A percentile compares a stretch with the other conserved stretches of the same genome.
phyloP scores from a whole-genome alignment of 2,888 invertebrate species.

The Geotrupes spiniger region DNA sequence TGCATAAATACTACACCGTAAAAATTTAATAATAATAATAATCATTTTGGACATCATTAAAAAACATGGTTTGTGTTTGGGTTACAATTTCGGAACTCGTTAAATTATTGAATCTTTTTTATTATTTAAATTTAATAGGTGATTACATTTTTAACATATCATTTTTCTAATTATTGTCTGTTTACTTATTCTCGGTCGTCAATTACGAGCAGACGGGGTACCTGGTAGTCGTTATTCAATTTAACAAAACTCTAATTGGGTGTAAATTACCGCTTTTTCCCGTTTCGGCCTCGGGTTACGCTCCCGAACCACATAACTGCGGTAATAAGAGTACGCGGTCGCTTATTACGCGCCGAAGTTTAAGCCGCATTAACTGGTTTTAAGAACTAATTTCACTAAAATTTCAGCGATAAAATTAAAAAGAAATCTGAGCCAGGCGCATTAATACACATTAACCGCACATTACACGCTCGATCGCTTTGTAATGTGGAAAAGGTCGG shows the following conservation, averaged over 20 bases:
- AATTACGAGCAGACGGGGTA: slow-evolving; percentile 13
- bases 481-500: background rate
- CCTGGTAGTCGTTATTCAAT: slow-evolving; percentile 44
- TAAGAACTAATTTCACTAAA: slow-evolving; percentile 1
- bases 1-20: too few relatives aligned
- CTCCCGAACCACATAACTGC: slow-evolving; percentile 37
- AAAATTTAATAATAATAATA: too few relatives aligned
- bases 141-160: too few relatives aligned
- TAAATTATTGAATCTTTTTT: too few relatives aligned
- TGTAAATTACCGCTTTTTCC: slow-evolving; percentile 45
- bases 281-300: slow-evolving; percentile 37
- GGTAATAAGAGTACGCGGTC: slow-evolving; percentile 27
- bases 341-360: slow-evolving; percentile 16
- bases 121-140: too few relatives aligned
- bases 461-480: background rate
- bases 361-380: slow-evolving; percentile 8
- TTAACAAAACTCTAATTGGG: slow-evolving; percentile 44
- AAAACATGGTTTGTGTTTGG: too few relatives aligned
- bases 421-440: background rate
- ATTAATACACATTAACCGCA: background rate
- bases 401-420: background rate
- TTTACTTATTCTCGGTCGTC: slow-evolving; percentile 3
- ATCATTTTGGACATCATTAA: too few relatives aligned
- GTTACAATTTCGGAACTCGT: too few relatives aligned
- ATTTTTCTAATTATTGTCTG: too few relatives aligned